These are phyloP conservation scores for Scaptomyza graminum DNA, from an alignment of 1,140 invertebrate species.

Conservation along the genomic window DNA sequence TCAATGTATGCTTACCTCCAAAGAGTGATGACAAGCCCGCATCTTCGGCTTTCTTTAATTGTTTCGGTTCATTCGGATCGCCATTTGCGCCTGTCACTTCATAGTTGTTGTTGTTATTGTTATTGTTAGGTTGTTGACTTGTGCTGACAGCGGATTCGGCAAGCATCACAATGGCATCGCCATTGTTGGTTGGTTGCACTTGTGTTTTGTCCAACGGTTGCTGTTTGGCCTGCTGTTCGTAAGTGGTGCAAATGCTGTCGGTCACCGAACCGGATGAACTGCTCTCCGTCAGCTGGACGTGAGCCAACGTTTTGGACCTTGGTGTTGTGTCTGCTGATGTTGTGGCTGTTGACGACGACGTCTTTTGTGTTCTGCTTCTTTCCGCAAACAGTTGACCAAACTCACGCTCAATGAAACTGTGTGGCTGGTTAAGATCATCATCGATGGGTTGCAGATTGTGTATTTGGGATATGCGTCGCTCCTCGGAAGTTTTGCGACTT, in stretches of 20 bases:
- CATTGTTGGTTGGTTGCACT: background rate
- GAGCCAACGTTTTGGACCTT: constrained; percentile 35
- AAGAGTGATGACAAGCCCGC: constrained; percentile 57
- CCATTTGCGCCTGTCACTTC: constrained; percentile 24
- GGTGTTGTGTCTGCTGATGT: constrained; percentile 1
- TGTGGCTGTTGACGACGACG: background rate
- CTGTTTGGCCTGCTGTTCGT: constrained; percentile 84
- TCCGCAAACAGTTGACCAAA: constrained; percentile 31
- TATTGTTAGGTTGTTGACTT: background rate
- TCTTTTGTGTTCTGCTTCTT: background rate
- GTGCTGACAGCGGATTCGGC: constrained; percentile 22
- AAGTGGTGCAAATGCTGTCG: constrained; percentile 87
- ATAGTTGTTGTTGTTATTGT: constrained; percentile 37
- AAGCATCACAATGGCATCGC: constrained; percentile 26
- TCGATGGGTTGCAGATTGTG: constrained; percentile 54
- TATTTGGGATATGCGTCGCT: constrained; percentile 62
- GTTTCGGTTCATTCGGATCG: background rate
- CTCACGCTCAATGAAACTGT: constrained; percentile 68
- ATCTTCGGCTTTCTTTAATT: constrained; percentile 51
- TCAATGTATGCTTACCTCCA: constrained; percentile 49
- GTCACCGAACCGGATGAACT: constrained; percentile 87
- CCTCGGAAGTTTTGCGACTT: constrained; percentile 76
- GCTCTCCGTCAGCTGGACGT: constrained; percentile 85
- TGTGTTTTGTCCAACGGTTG: constrained; percentile 20
- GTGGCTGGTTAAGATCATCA: constrained; percentile 52